Base-by-base conservation (phyloP, 2,888 invertebrate genomes). In the Ellobium chinense region DNA sequence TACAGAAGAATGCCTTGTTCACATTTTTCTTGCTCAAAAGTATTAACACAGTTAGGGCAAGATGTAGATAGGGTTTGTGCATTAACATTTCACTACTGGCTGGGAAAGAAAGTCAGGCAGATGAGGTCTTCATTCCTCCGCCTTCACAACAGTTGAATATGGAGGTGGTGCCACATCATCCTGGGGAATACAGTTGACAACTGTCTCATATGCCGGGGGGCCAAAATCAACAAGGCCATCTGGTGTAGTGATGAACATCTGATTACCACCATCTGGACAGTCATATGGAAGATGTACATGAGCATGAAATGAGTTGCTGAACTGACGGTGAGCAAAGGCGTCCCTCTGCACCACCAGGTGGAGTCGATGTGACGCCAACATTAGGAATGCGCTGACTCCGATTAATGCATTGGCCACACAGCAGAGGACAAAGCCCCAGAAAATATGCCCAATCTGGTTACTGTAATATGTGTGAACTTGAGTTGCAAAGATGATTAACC, bases 121-220 rank as follows among this genome's bases (percentile, higher is more conserved):
- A n/a, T n/a, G n/a, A n/a, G 14, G n/a, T 34, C n/a, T n/a, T 66
- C 56, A 76, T 21, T 46, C 66, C 24, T 36, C 27, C 4, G 34
- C 24, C 63, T 76, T 76, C 46, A 68, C 80, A 24, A 80, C 75
- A 27, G 75, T 60, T 3, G 54, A 66, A 39, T 80, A 80, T 27
- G 80, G 75, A 24, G 80, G 80, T 27, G 80, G 80, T 9, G 78
- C 56, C 12, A 56, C 60, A 24, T 78, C 78, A 37, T 80, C 75
- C 31, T 79, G 79, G 2, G 79, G 73, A 37, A 79, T 73, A n/a
- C 80, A 80, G 60, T 75, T 80, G 24, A 80, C 80, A 29, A 80
- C 80, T 54, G 74, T 80, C 29, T 80, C 80, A 63, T 75, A 80
- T 1, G 75, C 68, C 9, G 75, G 74, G 0, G 80, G 80, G 2